Percentiles rank a stretch among this genome's conserved stretches.
Conservation (phyloP, 2,888 invertebrate species). For the Criorhina ranunculi region DNA sequence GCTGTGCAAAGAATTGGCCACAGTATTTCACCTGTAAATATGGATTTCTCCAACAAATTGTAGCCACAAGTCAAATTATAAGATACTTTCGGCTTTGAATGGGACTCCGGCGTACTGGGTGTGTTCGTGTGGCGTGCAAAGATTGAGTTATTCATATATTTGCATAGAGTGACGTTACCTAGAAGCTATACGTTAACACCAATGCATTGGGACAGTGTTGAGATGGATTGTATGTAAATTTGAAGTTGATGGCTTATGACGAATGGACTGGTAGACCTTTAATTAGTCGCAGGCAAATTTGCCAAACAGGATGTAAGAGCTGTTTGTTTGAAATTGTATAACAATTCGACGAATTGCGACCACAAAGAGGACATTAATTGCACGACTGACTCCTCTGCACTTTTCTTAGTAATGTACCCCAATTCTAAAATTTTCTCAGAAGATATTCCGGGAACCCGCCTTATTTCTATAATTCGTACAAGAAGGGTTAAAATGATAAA, state of each 20-base stretch:
- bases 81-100: background rate
- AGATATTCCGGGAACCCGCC: no score
- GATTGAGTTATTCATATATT: slow-evolving; percentile 39
- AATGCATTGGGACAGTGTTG: slow-evolving; percentile 5
- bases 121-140: background rate
- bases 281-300: slow-evolving; percentile 12
- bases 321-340: no score
- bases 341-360: no score
- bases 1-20: slow-evolving; percentile 16
- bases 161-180: slow-evolving; percentile 27
- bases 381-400: no score
- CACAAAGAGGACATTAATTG: no score
- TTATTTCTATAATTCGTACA: no score
- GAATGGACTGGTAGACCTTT: background rate
- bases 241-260: slow-evolving; percentile 24
- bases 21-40: slow-evolving; percentile 27
- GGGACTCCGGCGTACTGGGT: background rate
- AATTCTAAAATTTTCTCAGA: no score
- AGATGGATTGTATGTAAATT: slow-evolving; percentile 26
- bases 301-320: background rate
- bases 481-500: no score
- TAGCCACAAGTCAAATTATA: slow-evolving; percentile 20
- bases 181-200: slow-evolving; percentile 15
- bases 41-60: slow-evolving; percentile 20
- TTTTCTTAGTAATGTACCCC: no score